Base-by-base conservation (phyloP, 2,888 invertebrate species). In the Carpatolechia fugitivella region DNA sequence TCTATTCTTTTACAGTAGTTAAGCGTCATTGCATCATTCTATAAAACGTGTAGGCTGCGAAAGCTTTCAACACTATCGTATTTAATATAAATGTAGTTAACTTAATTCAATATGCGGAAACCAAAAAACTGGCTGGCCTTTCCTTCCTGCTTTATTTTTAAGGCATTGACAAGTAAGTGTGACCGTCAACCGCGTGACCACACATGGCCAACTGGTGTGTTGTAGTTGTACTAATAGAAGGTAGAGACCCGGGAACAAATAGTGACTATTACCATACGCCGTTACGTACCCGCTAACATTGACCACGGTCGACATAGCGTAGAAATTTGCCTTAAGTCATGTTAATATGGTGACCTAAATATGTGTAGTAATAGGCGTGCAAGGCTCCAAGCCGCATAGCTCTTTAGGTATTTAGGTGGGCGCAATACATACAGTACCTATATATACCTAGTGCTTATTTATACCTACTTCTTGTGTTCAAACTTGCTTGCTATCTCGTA, bases 191-290 rank as follows among this genome's bases (percentile, higher is more conserved):
- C 10, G 44, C n/a, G 10, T 44, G 44, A 44, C 20, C 59, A 58
- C 66, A 67, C 59, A 62, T 54, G 61, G 63, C 51, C 57, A 57
- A 59, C 56, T 44, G 48, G 56, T 66, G 65, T 62, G 59, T n/a
- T 24, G 24, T 24, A 6, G 24, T 40, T 44, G 44, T 44, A 44
- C n/a, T n/a, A n/a, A n/a, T 29, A 24, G 24, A 44, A 44, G 18
- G n/a, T 44, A 24, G n/a, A 24, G 24, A 44, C 20, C 44, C 44
- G 20, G 63, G 65, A 68, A 72, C 68, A 75, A 71, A 71, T 70
- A 70, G 72, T 77, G 71, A 72, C 76, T 73, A 82, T 81, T 82
- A 79, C 66, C 81, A 82, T 84, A 78, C 67, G 61, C 74, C 69
- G 73, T 78, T 75, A 75, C 70, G 63, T 66, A 71, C 70, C 64